These are phyloP conservation scores for Plumapathes pennacea DNA, from an alignment of 92 coral and sea anemone genomes.

Conservation along the genomic window DNA sequence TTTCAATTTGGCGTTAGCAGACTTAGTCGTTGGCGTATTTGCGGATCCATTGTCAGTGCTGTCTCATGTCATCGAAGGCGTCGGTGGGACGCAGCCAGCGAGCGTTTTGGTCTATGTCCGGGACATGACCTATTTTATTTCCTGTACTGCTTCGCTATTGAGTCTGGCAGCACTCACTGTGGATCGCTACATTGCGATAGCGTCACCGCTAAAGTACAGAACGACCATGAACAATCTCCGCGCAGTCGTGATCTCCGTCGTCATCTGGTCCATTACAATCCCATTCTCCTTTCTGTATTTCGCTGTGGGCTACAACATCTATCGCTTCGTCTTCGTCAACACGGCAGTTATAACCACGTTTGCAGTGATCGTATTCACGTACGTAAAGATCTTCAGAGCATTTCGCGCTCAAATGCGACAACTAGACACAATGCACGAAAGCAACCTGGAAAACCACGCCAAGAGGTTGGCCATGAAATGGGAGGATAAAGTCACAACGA, in stretches of 20 bases:
- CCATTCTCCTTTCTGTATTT: slow-evolving; percentile 63
- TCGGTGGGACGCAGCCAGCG: slow-evolving; percentile 8
- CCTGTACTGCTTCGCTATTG: slow-evolving; percentile 69
- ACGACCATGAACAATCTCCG: slow-evolving; percentile 39
- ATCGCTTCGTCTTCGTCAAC: slow-evolving; percentile 74
- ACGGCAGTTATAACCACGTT: slow-evolving; percentile 68
- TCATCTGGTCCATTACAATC: slow-evolving; percentile 59
- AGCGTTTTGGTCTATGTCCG: not conserved
- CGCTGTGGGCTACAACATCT: slow-evolving; percentile 54
- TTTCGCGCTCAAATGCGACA: slow-evolving; percentile 9
- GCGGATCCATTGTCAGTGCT: slow-evolving; percentile 54
- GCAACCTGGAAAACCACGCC: slow-evolving; percentile 12
- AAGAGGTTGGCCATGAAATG: too few species aligned
- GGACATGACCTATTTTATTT: slow-evolving; percentile 46
- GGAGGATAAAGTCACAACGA: too few species aligned
- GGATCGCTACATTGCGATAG: slow-evolving; percentile 67
- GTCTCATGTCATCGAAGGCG: slow-evolving; percentile 50
- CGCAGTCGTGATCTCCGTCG: slow-evolving; percentile 40
- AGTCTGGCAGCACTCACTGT: slow-evolving; percentile 69
- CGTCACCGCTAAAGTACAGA: slow-evolving; percentile 56
- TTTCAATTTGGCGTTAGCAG: slow-evolving; percentile 54
- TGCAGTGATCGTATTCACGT: slow-evolving; percentile 27
- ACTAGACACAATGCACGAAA: slow-evolving; percentile 12
- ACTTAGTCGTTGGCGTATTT: slow-evolving; percentile 45
- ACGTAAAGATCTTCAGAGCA: slow-evolving; percentile 24